Evolutionary conservation across 1,140 invertebrate genomes (phyloP).

Genomic region (Plectrocnemia conspersa): DNA sequence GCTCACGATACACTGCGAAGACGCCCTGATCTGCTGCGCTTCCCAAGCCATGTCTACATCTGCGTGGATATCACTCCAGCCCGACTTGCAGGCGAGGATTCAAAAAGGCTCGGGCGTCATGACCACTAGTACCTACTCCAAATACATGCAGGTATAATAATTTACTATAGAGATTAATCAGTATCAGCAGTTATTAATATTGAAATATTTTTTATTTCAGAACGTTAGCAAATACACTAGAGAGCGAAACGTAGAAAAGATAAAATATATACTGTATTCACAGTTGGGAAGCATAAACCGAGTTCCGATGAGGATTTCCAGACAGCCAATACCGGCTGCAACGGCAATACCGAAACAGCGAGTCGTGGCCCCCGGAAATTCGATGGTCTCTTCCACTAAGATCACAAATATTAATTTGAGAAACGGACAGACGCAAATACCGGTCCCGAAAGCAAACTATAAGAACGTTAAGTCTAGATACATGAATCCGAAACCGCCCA

Average conservation of each 20-base stretch:
- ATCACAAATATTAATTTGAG: constrained; percentile 2
- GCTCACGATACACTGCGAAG: constrained; percentile 14
- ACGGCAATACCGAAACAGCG: constrained; percentile 8
- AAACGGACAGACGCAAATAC: not conserved
- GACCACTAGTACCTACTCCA: constrained; percentile 3
- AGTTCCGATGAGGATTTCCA: not conserved
- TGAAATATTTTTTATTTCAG: constrained; percentile 9
- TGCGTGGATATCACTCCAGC: constrained; percentile 10
- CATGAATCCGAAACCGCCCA: constrained; percentile 3
- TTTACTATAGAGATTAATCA: not conserved
- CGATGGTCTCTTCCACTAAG: constrained; percentile 17
- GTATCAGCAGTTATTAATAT: not conserved
- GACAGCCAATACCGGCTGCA: constrained; percentile 3
- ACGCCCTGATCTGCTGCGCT: constrained; percentile 8
- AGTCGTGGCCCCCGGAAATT: constrained; percentile 16
- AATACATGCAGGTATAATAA: constrained; percentile 11
- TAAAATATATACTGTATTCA: constrained; percentile 18
- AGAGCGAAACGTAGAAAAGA: constrained; percentile 17
- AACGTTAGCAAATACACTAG: constrained; percentile 7
- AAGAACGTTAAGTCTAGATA: constrained; percentile 17
- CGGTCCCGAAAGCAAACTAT: not conserved
- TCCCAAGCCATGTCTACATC: constrained; percentile 17
- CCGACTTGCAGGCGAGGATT: constrained; percentile 12
- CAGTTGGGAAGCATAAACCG: constrained; percentile 14
- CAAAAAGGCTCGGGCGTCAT: constrained; percentile 5